Conservation (phyloP, 2,888 invertebrate species). For the Meliscaeva auricollis region DNA sequence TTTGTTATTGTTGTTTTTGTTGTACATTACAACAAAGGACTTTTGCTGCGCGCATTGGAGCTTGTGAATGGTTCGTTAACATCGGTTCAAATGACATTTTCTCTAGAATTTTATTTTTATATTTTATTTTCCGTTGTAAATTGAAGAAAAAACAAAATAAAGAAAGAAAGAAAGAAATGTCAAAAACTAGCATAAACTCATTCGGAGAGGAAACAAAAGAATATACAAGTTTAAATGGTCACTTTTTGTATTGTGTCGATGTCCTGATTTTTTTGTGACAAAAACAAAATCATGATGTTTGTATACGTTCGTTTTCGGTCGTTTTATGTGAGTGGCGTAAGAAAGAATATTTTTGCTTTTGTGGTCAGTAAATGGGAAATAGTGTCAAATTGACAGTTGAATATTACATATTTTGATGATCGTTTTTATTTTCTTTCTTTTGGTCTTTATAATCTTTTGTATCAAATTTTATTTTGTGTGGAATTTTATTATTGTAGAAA, state of each 20-base stretch:
- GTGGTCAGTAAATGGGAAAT: not conserved
- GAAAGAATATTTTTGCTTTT: not conserved
- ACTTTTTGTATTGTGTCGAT: constrained; percentile 66
- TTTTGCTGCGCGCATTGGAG: constrained; percentile 71
- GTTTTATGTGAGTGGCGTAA: not conserved
- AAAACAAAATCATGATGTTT: constrained; percentile 21
- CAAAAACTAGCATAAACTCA: constrained; percentile 72
- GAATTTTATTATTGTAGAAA: too few relatives aligned
- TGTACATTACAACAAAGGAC: constrained; percentile 60
- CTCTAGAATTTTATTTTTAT: constrained; percentile 44
- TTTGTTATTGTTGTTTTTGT: constrained; percentile 19
- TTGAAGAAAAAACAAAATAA: constrained; percentile 35
- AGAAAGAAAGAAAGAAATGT: constrained; percentile 40
- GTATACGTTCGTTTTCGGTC: not conserved
- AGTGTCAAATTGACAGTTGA: not conserved
- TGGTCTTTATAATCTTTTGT: too few relatives aligned
- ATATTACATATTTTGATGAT: too few relatives aligned
- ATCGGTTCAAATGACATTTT: constrained; percentile 75
- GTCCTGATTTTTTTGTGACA: constrained; percentile 61
- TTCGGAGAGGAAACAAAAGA: constrained; percentile 54
- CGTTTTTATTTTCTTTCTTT: too few relatives aligned
- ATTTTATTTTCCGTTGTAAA: constrained; percentile 38
- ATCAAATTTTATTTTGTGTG: too few relatives aligned
- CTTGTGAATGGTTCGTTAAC: constrained; percentile 76
- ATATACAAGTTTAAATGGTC: constrained; percentile 69